These are phyloP conservation scores for Colaptes auratus DNA, from an alignment of 2,113 vertebrate genomes.

Conservation along the genomic window DNA sequence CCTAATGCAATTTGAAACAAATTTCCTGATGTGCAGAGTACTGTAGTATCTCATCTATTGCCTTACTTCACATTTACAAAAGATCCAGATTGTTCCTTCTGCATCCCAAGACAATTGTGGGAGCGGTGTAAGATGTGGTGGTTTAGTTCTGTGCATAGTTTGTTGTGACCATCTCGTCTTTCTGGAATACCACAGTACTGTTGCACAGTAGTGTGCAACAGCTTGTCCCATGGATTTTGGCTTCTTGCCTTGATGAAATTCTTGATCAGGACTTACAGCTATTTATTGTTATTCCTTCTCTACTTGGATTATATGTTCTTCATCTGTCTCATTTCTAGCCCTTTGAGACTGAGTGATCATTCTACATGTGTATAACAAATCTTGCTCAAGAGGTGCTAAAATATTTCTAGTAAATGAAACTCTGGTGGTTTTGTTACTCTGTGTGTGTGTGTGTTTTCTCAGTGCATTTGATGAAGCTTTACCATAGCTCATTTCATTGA, in stretches of 20 bases:
- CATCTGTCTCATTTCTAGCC: not conserved
- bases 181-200: not conserved
- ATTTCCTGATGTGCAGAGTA: not conserved
- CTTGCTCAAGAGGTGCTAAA: not conserved
- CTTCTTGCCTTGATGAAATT: not conserved
- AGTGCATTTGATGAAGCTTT: not conserved
- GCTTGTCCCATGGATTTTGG: not conserved
- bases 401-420: not conserved
- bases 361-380: not conserved
- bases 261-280: not conserved
- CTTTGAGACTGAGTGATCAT: not conserved
- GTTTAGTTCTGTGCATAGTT: rapidly evolving
- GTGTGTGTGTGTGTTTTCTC: not conserved
- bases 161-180: not conserved
- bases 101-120: not conserved
- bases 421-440: too few species aligned
- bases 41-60: not conserved
- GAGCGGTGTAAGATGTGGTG: not conserved
- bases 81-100: not conserved
- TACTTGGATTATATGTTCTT: not conserved
- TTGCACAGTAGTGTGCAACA: not conserved
- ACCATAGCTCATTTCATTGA: not conserved
- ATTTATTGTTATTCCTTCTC: not conserved
- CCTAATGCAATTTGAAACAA: slow-evolving; percentile 20
- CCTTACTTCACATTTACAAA: not conserved